A percentile compares a stretch with the other conserved stretches of the same genome.
These are phyloP conservation scores for Heliconius melpomene DNA, from an alignment of 1,140 invertebrate genomes.

Conservation along the genomic window DNA sequence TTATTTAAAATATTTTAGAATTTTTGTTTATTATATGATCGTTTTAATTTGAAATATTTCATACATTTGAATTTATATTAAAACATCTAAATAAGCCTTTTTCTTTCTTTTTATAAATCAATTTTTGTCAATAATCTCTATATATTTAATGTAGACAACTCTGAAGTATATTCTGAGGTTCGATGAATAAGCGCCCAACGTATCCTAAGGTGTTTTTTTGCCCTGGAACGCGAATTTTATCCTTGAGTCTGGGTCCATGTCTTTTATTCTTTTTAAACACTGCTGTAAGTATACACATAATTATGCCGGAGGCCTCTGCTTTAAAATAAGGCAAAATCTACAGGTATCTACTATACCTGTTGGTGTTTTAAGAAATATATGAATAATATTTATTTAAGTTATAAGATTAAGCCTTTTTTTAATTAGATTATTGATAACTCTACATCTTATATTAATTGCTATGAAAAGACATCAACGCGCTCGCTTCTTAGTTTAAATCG, in stretches of 20 bases:
- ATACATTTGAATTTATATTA: neutral
- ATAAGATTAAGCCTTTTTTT: too few relatives aligned
- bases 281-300: conserved; percentile 29
- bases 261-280: conserved; percentile 11
- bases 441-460: neutral
- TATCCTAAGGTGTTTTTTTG: conserved; percentile 17
- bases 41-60: too few relatives aligned
- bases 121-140: neutral
- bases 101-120: neutral
- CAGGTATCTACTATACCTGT: neutral
- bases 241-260: conserved; percentile 27
- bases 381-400: too few relatives aligned
- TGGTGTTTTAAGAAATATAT: neutral
- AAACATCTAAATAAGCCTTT: neutral
- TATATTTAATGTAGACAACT: neutral
- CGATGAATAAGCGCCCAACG: conserved; percentile 12
- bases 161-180: neutral
- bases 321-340: neutral
- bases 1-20: neutral
- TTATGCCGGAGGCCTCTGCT: conserved; percentile 18
- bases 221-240: conserved; percentile 24
- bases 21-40: neutral
- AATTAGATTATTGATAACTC: too few relatives aligned
- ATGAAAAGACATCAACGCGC: conserved; percentile 8
- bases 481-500: neutral